Conservation (phyloP, 1,140 invertebrate species). For the Magallana angulata region DNA sequence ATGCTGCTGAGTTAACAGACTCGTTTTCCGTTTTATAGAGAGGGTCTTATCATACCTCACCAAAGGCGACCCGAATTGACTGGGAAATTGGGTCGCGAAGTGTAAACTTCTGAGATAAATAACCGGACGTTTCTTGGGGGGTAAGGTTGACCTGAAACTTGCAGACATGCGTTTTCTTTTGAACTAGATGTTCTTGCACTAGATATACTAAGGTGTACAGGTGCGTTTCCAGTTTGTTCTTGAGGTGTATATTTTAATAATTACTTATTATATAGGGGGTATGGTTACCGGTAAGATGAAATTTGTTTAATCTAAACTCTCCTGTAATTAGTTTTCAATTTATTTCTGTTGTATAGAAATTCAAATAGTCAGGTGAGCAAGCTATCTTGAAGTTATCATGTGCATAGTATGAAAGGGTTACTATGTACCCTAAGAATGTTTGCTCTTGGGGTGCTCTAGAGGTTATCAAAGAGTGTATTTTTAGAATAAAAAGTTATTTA, state of each 20-base stretch:
- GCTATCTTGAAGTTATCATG: neutral
- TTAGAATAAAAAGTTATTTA: neutral
- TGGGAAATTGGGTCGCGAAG: slow-evolving; percentile 10
- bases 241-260: too few relatives aligned
- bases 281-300: too few relatives aligned
- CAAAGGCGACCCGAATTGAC: neutral
- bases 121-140: neutral
- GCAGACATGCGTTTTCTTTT: neutral
- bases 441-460: neutral
- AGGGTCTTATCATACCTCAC: slow-evolving; percentile 1
- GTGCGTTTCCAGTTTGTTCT: neutral
- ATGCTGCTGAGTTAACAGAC: neutral
- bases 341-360: neutral
- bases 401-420: neutral
- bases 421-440: slow-evolving; percentile 1
- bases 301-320: neutral
- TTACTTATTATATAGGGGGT: too few relatives aligned
- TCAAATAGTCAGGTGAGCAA: neutral
- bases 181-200: slow-evolving; percentile 3
- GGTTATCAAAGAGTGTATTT: slow-evolving; percentile 16
- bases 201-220: neutral
- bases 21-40: slow-evolving; percentile 1
- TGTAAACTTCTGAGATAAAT: slow-evolving; percentile 17
- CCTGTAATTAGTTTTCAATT: neutral
- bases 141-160: neutral